Evolutionary conservation across 2,888 invertebrate genomes (phyloP).

Genomic region (Rhagophthalmus giganteus): DNA sequence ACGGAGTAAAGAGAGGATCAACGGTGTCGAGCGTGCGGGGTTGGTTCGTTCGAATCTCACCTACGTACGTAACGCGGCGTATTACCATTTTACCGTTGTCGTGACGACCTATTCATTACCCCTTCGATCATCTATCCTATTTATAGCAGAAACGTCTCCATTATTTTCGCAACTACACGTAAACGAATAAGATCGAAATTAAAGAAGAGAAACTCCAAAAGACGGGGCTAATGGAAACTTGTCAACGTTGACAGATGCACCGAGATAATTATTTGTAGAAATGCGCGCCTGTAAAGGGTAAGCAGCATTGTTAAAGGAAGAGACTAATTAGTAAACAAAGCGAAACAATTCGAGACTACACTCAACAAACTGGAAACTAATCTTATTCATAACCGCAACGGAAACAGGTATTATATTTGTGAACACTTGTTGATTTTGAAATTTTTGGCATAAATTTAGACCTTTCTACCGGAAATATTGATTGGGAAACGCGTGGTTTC

Average conservation of each 20-base stretch:
- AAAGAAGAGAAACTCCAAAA: slow-evolving; percentile 1
- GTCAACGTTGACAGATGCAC: slow-evolving; percentile 19
- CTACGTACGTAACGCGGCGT: slow-evolving; percentile 30
- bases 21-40: slow-evolving; percentile 29
- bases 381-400: slow-evolving; percentile 37
- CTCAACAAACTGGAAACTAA: slow-evolving; percentile 38
- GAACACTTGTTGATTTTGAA: slow-evolving; percentile 30
- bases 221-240: slow-evolving; percentile 2
- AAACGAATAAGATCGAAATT: neutral
- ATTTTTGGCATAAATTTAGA: slow-evolving; percentile 16
- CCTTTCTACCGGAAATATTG: slow-evolving; percentile 1
- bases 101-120: slow-evolving; percentile 35
- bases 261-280: slow-evolving; percentile 15
- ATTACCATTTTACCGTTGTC: slow-evolving; percentile 30
- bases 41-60: slow-evolving; percentile 35
- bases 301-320: slow-evolving; percentile 25
- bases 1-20: slow-evolving; percentile 42
- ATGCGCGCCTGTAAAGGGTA: slow-evolving; percentile 14
- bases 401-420: slow-evolving; percentile 33
- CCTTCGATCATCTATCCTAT: slow-evolving; percentile 34
- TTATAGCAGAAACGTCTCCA: neutral
- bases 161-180: no score
- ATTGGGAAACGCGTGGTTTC: no score
- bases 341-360: slow-evolving; percentile 35
- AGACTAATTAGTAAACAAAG: slow-evolving; percentile 38